Percentiles rank a stretch among this genome's conserved stretches.
Conservation (phyloP, 92 coral and sea anemone genomes). For the Zoanthus gigantus region DNA sequence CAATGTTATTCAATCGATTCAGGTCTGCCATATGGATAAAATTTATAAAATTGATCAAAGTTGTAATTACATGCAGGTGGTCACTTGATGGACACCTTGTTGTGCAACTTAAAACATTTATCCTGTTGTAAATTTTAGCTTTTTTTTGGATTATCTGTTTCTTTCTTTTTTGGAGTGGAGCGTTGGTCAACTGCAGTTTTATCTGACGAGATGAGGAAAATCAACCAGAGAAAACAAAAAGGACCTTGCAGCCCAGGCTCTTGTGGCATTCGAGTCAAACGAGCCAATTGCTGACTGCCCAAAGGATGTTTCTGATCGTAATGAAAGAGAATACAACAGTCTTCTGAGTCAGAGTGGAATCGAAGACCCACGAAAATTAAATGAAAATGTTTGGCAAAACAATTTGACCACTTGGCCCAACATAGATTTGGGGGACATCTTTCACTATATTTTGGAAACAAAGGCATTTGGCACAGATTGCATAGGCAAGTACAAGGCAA, state of each 20-base stretch:
- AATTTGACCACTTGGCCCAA: slow-evolving; percentile 29
- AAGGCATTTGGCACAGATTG: no score
- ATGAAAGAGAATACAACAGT: neutral
- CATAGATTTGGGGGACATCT: slow-evolving; percentile 24
- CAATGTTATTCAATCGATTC: neutral
- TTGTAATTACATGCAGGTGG: slow-evolving; percentile 1
- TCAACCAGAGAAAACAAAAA: slow-evolving; percentile 20
- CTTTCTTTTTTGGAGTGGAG: neutral
- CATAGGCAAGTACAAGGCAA: no score
- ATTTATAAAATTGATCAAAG: neutral
- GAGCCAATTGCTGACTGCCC: slow-evolving; percentile 17
- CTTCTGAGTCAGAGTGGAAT: slow-evolving; percentile 2
- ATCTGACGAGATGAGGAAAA: slow-evolving; percentile 39
- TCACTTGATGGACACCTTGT: slow-evolving; percentile 4
- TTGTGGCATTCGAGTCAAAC: slow-evolving; percentile 26
- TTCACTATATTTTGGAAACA: slow-evolving; percentile 6
- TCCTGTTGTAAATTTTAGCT: slow-evolving; percentile 4
- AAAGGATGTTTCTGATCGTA: slow-evolving; percentile 1
- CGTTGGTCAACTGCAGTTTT: slow-evolving; percentile 45
- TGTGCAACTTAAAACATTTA: slow-evolving; percentile 20
- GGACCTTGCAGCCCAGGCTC: slow-evolving; percentile 41
- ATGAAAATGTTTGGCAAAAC: no score
- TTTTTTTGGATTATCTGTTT: slow-evolving; percentile 1
- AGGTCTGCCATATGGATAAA: slow-evolving; percentile 13
- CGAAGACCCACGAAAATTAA: neutral